These are phyloP conservation scores for Squalus acanthias DNA, from an alignment of 2,797 vertebrate species.

Conservation along the genomic window DNA sequence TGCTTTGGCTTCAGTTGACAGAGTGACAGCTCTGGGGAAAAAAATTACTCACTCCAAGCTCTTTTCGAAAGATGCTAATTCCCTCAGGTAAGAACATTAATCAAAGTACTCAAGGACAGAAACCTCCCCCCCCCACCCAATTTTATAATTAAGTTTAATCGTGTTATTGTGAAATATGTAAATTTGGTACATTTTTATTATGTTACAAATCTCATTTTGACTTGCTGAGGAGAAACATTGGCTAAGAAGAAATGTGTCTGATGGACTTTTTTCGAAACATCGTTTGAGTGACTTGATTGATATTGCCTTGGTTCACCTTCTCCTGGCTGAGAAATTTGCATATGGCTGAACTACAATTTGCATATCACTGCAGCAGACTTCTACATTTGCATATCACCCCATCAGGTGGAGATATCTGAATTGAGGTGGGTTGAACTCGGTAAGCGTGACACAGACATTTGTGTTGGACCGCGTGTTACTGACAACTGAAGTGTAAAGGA, in stretches of 20 bases:
- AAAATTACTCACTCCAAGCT: neutral
- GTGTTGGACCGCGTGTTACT: neutral
- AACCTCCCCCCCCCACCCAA: neutral
- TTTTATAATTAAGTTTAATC: neutral
- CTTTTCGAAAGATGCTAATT: neutral
- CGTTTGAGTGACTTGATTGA: neutral
- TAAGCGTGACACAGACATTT: neutral
- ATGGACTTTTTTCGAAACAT: neutral
- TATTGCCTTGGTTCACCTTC: neutral
- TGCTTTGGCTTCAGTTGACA: neutral
- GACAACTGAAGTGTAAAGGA: neutral
- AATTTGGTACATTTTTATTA: neutral
- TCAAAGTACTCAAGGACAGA: neutral
- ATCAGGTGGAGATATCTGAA: neutral
- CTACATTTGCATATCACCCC: neutral
- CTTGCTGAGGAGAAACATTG: neutral
- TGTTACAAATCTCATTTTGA: neutral
- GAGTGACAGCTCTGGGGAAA: neutral
- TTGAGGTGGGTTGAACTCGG: neutral
- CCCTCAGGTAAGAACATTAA: neutral
- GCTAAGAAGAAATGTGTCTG: neutral
- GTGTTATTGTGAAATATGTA: neutral
- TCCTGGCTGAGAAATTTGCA: neutral
- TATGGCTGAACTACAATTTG: neutral
- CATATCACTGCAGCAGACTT: neutral